These are phyloP conservation scores for Apocheima hispidaria DNA, from an alignment of 2,888 invertebrate species.

Conservation along the genomic window DNA sequence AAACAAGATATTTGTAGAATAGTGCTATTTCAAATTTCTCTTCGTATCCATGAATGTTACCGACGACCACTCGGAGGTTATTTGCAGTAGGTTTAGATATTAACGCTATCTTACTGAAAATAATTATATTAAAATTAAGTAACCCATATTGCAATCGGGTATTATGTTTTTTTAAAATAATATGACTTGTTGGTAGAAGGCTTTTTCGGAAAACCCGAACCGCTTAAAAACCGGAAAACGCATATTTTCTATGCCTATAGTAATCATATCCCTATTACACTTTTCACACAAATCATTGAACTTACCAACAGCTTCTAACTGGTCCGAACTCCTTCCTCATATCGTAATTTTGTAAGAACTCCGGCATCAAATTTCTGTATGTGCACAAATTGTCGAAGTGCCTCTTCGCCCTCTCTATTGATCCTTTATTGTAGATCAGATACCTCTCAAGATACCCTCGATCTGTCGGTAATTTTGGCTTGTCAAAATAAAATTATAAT, in stretches of 20 bases:
- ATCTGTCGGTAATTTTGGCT: constrained; percentile 34
- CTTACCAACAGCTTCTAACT: constrained; percentile 29
- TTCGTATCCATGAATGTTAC: constrained; percentile 7
- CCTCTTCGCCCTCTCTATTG: constrained; percentile 55
- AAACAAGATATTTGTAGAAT: constrained; percentile 35
- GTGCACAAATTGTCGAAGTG: constrained; percentile 60
- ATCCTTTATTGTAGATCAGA: constrained; percentile 52
- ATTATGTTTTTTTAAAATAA: too few species aligned
- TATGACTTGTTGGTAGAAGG: too few species aligned
- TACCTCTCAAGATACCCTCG: constrained; percentile 48
- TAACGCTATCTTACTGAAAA: constrained; percentile 35
- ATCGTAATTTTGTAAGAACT: constrained; percentile 41
- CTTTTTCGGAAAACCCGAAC: too few species aligned
- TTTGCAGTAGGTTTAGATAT: constrained; percentile 42
- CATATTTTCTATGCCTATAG: too few species aligned
- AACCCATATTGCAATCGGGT: too few species aligned
- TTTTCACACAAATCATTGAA: too few species aligned
- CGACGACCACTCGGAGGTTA: constrained; percentile 42
- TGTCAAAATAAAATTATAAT: not conserved
- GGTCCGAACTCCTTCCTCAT: constrained; percentile 20
- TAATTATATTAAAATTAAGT: too few species aligned
- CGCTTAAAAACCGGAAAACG: too few species aligned
- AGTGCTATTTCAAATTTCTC: constrained; percentile 18
- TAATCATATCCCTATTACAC: too few species aligned
- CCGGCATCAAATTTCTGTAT: constrained; percentile 53